Percentiles rank a stretch among this genome's conserved stretches.
These are phyloP conservation scores for Onychomys torridus DNA, from an alignment of 2,797 vertebrate species.

Conservation along the genomic window DNA sequence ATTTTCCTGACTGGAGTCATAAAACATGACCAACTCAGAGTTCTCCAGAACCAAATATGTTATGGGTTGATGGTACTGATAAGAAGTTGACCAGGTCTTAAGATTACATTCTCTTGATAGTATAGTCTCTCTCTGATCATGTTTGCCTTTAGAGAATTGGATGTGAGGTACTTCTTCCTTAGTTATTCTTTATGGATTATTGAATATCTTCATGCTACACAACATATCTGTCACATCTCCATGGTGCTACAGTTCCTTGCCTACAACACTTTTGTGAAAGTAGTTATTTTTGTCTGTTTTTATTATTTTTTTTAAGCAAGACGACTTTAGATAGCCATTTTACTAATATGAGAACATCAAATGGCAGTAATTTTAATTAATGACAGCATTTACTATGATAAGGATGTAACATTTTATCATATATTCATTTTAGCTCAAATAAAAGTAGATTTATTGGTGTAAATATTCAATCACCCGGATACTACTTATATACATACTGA, in stretches of 20 bases:
- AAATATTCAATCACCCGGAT: not conserved
- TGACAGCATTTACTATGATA: not conserved
- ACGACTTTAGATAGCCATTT: not conserved
- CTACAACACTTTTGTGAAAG: not conserved
- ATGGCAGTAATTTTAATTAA: constrained; percentile 30
- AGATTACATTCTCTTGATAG: not conserved
- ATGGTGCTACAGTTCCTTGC: not conserved
- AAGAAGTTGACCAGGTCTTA: not conserved
- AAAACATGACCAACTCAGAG: not conserved
- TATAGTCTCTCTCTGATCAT: not conserved
- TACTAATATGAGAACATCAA: not conserved
- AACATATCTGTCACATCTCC: not conserved
- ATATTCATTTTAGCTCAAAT: not conserved
- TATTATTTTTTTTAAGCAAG: not conserved
- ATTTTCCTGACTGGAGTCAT: too few relatives aligned
- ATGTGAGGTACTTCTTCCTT: not conserved
- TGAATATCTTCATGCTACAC: too few relatives aligned
- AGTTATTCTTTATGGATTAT: not conserved
- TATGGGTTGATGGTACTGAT: not conserved
- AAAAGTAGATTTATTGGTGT: not conserved
- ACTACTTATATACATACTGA: not conserved
- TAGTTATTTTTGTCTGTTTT: not conserved
- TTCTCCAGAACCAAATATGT: not conserved
- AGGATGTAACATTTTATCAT: not conserved
- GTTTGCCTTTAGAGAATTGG: not conserved